Conservation (phyloP, 2,113 vertebrate species). For the Oriolus oriolus region DNA sequence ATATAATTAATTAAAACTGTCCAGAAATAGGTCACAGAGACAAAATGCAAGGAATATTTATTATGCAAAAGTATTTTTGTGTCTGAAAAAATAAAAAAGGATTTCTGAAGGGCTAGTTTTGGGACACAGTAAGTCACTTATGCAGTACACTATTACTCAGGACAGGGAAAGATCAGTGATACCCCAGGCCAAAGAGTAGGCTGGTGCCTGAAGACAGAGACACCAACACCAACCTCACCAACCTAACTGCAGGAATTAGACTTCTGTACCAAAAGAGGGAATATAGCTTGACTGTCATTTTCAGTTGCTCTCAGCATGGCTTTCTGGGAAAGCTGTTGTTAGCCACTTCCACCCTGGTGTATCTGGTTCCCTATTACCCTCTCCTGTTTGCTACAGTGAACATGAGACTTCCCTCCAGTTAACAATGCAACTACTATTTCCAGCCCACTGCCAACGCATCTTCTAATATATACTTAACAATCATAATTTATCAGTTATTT, state of each 20-base stretch:
- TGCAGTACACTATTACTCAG: background rate
- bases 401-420: fast-evolving
- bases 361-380: background rate
- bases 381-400: background rate
- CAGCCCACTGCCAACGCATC: background rate
- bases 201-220: background rate
- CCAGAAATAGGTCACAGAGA: background rate
- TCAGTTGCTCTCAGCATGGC: background rate
- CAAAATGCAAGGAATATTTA: background rate
- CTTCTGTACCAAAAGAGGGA: background rate
- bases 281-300: background rate
- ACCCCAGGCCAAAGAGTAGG: background rate
- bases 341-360: background rate
- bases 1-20: background rate
- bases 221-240: background rate
- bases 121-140: background rate
- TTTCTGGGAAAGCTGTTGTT: background rate
- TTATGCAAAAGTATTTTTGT: background rate
- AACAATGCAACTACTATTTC: background rate
- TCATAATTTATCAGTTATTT: background rate
- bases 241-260: background rate
- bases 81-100: background rate
- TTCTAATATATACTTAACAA: background rate
- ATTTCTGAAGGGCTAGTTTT: background rate
- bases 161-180: background rate